Evolutionary conservation across 2,888 invertebrate species (phyloP), one percentile per base, ranked within the genome.

Genomic region (Pycnomerus fuliginosus): DNA sequence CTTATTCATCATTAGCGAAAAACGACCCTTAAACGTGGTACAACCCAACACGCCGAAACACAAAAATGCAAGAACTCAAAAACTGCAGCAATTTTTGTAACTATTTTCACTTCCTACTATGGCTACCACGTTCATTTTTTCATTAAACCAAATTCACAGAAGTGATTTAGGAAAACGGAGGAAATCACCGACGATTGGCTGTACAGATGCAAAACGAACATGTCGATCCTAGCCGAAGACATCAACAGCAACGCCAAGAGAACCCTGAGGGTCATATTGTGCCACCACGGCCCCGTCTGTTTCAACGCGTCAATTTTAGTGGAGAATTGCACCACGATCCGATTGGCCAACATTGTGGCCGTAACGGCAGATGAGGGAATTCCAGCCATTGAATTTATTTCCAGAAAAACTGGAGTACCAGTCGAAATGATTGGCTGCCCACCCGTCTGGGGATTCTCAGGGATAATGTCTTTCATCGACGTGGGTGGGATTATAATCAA

Each of bases 371-470:
- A 82, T 60, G 61, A 76, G 48, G 82, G 80, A 8, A 48, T 53
- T 4, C 43, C 55, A 1, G 64, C 74, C 32, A 58, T 75, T 14
- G 63, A 68, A 17, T 58, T 68, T 15, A 58, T 74, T 15, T 72
- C 79, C 7, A 69, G 76, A 60, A 68, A 73, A 32, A 71, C 74
- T 3, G 69, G 74, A 56, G 62, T 80, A 7, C 72, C 76, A 1
- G 51, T 76, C 42, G 66, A 67, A 53, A 71, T 75, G 55, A 74
- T 82, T 55, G 75, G 76, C 58, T 79, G 78, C 39, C 79, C 82
- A 4, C 80, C 82, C 16, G 80, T 83, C 3, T 83, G 82, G 82
- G 83, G 83, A 4, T 82, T 78, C 52, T 70, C 79, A 16, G 81
- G 80, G 8, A 62, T 78, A 13, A 78, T 77, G 56, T 74, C 76